These are phyloP conservation scores for Upupa epops DNA, from an alignment of 2,113 vertebrate species.

Conservation along the genomic window DNA sequence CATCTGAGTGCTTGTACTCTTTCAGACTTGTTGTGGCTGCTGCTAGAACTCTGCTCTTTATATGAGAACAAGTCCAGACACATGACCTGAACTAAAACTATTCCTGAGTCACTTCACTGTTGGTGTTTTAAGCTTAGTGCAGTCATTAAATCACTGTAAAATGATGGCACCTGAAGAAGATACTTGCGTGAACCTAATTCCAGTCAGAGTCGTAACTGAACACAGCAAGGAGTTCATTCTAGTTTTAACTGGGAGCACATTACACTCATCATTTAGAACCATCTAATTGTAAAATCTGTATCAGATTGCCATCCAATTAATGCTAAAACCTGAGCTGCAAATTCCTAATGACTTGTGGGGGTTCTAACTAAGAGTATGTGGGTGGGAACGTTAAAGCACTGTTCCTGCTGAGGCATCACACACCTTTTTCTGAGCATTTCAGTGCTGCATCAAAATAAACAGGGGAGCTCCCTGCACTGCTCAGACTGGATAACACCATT, in stretches of 20 bases:
- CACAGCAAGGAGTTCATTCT: neutral
- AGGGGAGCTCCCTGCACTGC: neutral
- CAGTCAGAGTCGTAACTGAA: neutral
- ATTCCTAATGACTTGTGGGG: neutral
- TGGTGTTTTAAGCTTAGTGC: neutral
- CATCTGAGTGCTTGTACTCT: neutral
- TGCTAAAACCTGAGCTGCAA: neutral
- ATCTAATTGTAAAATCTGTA: neutral
- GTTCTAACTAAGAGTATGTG: neutral
- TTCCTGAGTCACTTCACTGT: neutral
- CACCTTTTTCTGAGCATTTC: neutral
- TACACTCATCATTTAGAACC: neutral
- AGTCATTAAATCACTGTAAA: neutral
- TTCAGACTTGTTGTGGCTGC: neutral
- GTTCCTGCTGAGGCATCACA: neutral
- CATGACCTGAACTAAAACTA: neutral
- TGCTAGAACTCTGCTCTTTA: neutral
- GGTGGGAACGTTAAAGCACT: neutral
- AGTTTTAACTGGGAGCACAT: neutral
- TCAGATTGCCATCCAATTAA: neutral
- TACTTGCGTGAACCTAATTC: neutral
- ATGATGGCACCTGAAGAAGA: neutral
- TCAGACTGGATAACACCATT: neutral
- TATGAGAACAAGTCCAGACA: neutral
- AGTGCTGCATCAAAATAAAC: neutral